Base-by-base conservation (phyloP, 2,113 vertebrate genomes). In the Pomatostomus ruficeps region DNA sequence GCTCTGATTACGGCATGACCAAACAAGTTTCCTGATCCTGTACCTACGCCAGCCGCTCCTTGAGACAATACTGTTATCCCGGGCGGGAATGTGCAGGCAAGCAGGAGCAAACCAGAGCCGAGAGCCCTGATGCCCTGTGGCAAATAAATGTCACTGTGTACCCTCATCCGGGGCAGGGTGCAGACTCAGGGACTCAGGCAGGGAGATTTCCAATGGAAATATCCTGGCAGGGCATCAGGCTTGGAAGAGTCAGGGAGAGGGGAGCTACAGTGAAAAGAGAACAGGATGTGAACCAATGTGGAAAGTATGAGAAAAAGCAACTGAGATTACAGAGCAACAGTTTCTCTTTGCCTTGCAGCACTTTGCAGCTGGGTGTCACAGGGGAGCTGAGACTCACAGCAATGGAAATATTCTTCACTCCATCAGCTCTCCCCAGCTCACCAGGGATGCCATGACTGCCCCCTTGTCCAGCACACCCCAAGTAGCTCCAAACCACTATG, bases 31-130 rank as follows among this genome's bases (percentile, higher is more conserved):
- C 67, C 87, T 65, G 80, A 91, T 92, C 81, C 96, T 1, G 0
- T 78, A 89, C 89, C 92, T 92, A 66, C 0, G 46, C 86, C 87
- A 88, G 87, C 95, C 51, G 1, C 91, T 96, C 95, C 96, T 96
- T 95, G 84, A 96, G 86, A 97, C 95, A 97, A 97, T 95, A 96
- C 84, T 96, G 67, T 93, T 95, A 93, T 96, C 89, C 92, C 85
- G 43, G 93, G 55, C 0, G 19, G 91, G 88, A 95, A 94, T 67
- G 79, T 35, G 17, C 76, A 51, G 79, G 79, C 96, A 95, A 91
- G 96, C 84, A 96, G 72, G 42, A 92, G 93, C 96, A 96, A 75
- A 89, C 7, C 52, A 81, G 43, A 78, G 51, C 71, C 1, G 0
- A 12, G 9, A 94, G 49, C 65, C 21, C 72, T 3, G 46, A 33